A percentile compares a stretch with the other conserved stretches of the same genome.
Evolutionary conservation across 2,888 invertebrate species (phyloP).

Genomic region (Tenthredo amoena): DNA sequence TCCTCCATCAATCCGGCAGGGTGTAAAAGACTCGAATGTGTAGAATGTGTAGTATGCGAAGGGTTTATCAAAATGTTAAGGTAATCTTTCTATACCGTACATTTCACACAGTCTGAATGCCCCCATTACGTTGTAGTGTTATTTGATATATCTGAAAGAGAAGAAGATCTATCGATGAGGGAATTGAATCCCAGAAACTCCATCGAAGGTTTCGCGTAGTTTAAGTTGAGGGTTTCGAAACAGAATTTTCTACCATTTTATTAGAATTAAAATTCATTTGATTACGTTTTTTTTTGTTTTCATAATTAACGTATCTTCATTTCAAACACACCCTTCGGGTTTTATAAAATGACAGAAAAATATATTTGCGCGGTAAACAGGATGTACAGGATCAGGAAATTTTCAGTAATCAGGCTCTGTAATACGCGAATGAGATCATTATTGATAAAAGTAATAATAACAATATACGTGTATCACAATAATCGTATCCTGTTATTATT

Average conservation of each 20-base stretch:
- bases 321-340: not conserved
- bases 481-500: slow-evolving; percentile 2
- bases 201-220: not conserved
- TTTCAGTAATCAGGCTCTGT: not conserved
- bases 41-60: not conserved
- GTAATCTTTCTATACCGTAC: not conserved
- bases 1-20: not conserved
- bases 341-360: not conserved
- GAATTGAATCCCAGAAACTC: not conserved
- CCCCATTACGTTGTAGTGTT: not conserved
- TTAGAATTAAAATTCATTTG: not conserved
- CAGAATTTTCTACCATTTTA: not conserved
- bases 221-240: not conserved
- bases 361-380: not conserved
- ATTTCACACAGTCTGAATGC: not conserved
- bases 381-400: not conserved
- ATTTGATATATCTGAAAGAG: not conserved
- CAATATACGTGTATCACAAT: not conserved
- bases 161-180: not conserved
- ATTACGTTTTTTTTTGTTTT: not conserved
- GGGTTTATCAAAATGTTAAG: not conserved
- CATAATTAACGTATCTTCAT: not conserved
- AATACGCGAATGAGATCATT: not conserved
- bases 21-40: not conserved
- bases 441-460: not conserved